These are phyloP conservation scores for Pachyramphus minor DNA, from an alignment of 2,113 vertebrate genomes.

Conservation along the genomic window DNA sequence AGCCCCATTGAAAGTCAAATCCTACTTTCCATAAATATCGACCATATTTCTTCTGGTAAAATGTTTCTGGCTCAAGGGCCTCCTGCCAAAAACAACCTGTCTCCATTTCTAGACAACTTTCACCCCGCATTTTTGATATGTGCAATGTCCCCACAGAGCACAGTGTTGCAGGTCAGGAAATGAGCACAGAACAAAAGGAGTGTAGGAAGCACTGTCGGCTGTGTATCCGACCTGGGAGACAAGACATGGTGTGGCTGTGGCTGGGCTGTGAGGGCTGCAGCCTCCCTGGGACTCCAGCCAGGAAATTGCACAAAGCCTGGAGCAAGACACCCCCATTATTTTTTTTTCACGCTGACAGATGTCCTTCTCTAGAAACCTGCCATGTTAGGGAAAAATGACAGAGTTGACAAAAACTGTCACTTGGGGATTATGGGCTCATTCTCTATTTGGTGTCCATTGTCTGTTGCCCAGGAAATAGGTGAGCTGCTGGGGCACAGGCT, in stretches of 20 bases:
- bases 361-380: not conserved
- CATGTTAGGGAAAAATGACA: not conserved
- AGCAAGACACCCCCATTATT: not conserved
- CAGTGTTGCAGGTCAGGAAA: slow-evolving; percentile 27
- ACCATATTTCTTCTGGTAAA: slow-evolving; percentile 59
- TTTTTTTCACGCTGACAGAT: not conserved
- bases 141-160: not conserved
- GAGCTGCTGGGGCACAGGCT: not conserved
- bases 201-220: not conserved
- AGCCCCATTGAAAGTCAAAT: slow-evolving; percentile 55
- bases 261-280: not conserved
- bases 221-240: not conserved
- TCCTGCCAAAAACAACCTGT: slow-evolving; percentile 64
- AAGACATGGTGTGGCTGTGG: not conserved
- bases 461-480: not conserved
- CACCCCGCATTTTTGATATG: slow-evolving; percentile 50
- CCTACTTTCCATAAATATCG: slow-evolving; percentile 53
- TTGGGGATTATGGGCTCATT: not conserved
- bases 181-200: slow-evolving; percentile 34
- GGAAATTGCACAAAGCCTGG: not conserved
- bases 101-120: slow-evolving; percentile 60
- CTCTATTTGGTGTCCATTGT: not conserved
- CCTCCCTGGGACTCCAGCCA: not conserved
- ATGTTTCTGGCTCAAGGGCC: slow-evolving; percentile 51
- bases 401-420: not conserved